Evolutionary conservation across 2,888 invertebrate genomes (phyloP).

Genomic region (Eupithecia inturbata): DNA sequence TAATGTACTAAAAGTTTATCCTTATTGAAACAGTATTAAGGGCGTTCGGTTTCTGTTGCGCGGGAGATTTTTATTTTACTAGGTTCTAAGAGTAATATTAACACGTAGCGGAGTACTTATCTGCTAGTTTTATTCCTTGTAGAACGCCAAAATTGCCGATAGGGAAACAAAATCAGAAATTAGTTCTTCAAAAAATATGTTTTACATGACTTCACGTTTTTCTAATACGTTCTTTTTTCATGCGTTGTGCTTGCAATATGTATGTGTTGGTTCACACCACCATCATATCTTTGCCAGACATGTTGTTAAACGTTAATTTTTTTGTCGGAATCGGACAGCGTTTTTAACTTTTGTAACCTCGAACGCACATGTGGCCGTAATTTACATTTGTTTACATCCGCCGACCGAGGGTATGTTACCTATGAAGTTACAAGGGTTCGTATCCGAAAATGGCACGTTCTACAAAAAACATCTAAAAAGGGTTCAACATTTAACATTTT

Average conservation of each 20-base stretch:
- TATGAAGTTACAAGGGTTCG: slow-evolving; percentile 45
- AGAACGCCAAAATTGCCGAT: too few species aligned
- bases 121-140: too few species aligned
- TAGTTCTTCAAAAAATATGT: background rate
- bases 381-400: slow-evolving; percentile 78
- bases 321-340: slow-evolving; percentile 51
- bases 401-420: slow-evolving; percentile 67
- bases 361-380: slow-evolving; percentile 71
- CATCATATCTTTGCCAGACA: slow-evolving; percentile 60
- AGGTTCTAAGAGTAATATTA: too few species aligned
- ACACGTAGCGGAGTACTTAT: too few species aligned
- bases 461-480: slow-evolving; percentile 30
- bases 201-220: slow-evolving; percentile 9
- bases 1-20: too few species aligned
- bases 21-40: too few species aligned
- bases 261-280: slow-evolving; percentile 45
- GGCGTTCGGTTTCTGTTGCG: too few species aligned
- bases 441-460: slow-evolving; percentile 35
- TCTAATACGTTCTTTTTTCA: slow-evolving; percentile 6
- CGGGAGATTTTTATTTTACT: too few species aligned
- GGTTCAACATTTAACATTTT: slow-evolving; percentile 17
- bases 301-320: slow-evolving; percentile 62
- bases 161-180: too few species aligned
- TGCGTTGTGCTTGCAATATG: slow-evolving; percentile 28
- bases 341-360: slow-evolving; percentile 66